Evolutionary conservation across 1,140 invertebrate species (phyloP).

Genomic region (Charaxes varanes): DNA sequence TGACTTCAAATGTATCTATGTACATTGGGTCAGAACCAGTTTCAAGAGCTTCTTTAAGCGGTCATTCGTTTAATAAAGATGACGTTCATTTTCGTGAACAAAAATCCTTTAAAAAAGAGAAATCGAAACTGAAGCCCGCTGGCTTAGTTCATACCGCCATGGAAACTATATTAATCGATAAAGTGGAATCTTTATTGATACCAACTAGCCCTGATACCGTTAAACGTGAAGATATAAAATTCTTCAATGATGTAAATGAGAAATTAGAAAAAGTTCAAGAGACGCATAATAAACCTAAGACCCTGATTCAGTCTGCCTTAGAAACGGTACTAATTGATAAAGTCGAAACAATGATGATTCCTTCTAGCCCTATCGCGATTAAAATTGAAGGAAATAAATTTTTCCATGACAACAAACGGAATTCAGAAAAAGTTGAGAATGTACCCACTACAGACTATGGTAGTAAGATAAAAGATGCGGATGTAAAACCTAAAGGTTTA

Average conservation of each 20-base stretch:
- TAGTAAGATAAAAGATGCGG: slow-evolving; percentile 33
- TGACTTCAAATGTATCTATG: slow-evolving; percentile 47
- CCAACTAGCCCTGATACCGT: slow-evolving; percentile 45
- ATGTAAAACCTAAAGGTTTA: slow-evolving; percentile 32
- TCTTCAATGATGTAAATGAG: slow-evolving; percentile 54
- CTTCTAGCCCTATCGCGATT: slow-evolving; percentile 42
- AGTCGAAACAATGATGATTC: slow-evolving; percentile 54
- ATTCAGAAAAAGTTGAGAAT: slow-evolving; percentile 35
- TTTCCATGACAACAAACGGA: slow-evolving; percentile 51
- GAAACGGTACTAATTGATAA: slow-evolving; percentile 72
- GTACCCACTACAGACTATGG: background rate
- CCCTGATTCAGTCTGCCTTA: slow-evolving; percentile 69
- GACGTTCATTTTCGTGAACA: slow-evolving; percentile 40
- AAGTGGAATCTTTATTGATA: slow-evolving; percentile 54
- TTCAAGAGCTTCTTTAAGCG: slow-evolving; percentile 54
- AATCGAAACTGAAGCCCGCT: slow-evolving; percentile 36
- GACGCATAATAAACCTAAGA: slow-evolving; percentile 23
- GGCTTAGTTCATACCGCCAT: slow-evolving; percentile 68
- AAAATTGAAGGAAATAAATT: slow-evolving; percentile 39
- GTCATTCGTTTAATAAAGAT: slow-evolving; percentile 41
- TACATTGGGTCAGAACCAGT: slow-evolving; percentile 65
- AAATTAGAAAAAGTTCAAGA: slow-evolving; percentile 55
- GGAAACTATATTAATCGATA: slow-evolving; percentile 72
- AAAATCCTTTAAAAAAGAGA: slow-evolving; percentile 35
- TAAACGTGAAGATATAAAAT: slow-evolving; percentile 34